Evolutionary conservation across 1,140 invertebrate species (phyloP).

Genomic region (Drosophila kanapiae): DNA sequence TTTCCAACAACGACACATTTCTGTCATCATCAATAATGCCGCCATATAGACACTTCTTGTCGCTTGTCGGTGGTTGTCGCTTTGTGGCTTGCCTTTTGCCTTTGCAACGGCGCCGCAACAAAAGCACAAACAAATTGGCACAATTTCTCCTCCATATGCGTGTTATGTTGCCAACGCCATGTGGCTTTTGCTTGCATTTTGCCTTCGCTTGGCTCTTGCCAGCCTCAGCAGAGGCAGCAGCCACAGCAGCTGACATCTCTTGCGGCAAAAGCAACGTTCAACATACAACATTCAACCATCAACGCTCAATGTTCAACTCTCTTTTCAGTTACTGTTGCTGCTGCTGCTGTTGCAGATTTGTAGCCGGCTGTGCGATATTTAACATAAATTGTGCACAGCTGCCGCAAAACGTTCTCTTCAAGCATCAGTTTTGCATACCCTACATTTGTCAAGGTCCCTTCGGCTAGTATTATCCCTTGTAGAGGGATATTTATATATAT

Average conservation of each 20-base stretch:
- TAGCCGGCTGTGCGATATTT: slow-evolving; percentile 64
- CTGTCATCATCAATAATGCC: slow-evolving; percentile 83
- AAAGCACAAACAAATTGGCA: slow-evolving; percentile 76
- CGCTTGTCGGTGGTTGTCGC: slow-evolving; percentile 33
- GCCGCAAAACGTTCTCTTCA: slow-evolving; percentile 40
- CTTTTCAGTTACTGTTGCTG: slow-evolving; percentile 29
- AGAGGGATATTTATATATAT: too few relatives aligned
- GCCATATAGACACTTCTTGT: slow-evolving; percentile 65
- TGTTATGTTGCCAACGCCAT: slow-evolving; percentile 75
- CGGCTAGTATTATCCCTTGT: too few relatives aligned
- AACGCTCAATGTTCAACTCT: slow-evolving; percentile 55
- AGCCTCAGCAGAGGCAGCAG: slow-evolving; percentile 23
- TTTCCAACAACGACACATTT: slow-evolving; percentile 74
- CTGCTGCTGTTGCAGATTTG: slow-evolving; percentile 62
- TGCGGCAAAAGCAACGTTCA: slow-evolving; percentile 56
- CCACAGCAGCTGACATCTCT: slow-evolving; percentile 71
- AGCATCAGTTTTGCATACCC: slow-evolving; percentile 40
- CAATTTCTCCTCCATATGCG: slow-evolving; percentile 76
- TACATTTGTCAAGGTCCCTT: not conserved
- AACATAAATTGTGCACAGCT: slow-evolving; percentile 75
- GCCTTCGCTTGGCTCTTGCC: slow-evolving; percentile 15
- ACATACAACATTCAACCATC: slow-evolving; percentile 46
- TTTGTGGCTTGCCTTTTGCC: slow-evolving; percentile 59
- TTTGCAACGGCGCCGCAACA: slow-evolving; percentile 53
- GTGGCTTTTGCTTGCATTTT: slow-evolving; percentile 30